Evolutionary conservation across 1,140 invertebrate species (phyloP).

Genomic region (Helicoverpa zea): DNA sequence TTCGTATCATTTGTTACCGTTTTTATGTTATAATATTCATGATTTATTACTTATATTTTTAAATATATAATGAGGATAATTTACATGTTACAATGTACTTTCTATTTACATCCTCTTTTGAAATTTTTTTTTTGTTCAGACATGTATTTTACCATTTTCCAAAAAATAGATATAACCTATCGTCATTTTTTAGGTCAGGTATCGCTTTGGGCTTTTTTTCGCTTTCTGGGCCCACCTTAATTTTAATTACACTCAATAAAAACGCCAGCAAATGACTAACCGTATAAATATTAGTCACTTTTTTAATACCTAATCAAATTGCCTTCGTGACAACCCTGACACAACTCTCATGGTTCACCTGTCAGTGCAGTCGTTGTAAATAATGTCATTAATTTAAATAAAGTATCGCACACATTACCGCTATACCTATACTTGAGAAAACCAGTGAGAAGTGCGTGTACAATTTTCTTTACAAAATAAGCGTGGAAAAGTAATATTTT

Average conservation of each 20-base stretch:
- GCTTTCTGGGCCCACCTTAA: too few relatives aligned
- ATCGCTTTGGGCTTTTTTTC: too few relatives aligned
- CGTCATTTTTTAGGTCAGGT: too few relatives aligned
- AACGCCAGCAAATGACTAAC: neutral
- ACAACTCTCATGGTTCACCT: constrained; percentile 3
- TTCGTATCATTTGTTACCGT: neutral
- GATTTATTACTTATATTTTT: too few relatives aligned
- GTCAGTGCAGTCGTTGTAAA: neutral
- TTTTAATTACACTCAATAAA: too few relatives aligned
- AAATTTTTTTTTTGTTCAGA: too few relatives aligned
- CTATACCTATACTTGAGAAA: neutral
- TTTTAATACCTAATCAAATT: neutral
- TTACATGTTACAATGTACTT: too few relatives aligned
- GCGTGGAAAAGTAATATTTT: constrained; percentile 32
- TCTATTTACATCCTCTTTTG: too few relatives aligned
- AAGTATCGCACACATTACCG: neutral
- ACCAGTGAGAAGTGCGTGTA: neutral
- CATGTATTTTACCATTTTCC: too few relatives aligned
- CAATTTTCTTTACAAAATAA: constrained; percentile 27
- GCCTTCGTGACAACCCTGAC: constrained; percentile 18
- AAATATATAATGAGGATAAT: too few relatives aligned
- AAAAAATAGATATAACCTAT: too few relatives aligned
- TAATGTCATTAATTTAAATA: constrained; percentile 3
- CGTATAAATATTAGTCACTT: neutral
- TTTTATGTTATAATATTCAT: too few relatives aligned